Evolutionary conservation across 2,888 invertebrate genomes (phyloP), one percentile per base, ranked within the genome.

Genomic region (Hydriomena furcata): DNA sequence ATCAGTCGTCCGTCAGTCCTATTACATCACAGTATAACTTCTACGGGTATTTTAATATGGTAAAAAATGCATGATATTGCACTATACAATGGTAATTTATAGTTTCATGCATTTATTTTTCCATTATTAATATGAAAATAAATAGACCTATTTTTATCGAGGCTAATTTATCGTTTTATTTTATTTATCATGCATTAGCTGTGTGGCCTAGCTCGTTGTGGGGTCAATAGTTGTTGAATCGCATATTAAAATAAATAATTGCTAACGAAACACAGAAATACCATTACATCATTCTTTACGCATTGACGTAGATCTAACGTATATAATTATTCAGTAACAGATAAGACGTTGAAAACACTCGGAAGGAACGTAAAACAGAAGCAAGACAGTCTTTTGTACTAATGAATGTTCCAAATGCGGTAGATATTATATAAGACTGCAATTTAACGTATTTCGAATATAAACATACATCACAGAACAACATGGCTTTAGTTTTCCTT

Each of bases 381-480:
- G 12, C n/a, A 27, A 28, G 12, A 17, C 17, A 17, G 17, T 17
- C 17, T 17, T 17, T 17, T 4, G n/a, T n/a, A n/a, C n/a, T 38
- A 20, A 41, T 35, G 8, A 48, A 35, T 13, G 5, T 35, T 25
- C 25, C 10, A 23, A 28, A 13, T 32, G 17, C 28, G 8, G 27
- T 27, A 35, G 32, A 31, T 45, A 37, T 36, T 24, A 31, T 27
- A 34, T 34, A 30, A 41, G 23, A 48, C 13, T 13, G 7, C 32
- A 7, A 48, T 30, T 24, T 35, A 40, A 41, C 28, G 34, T 31
- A 35, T 31, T 13, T 28, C 23, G 17, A 36, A 45, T 37, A 44
- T 21, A 46, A 27, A 52, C 25, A 49, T 17, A 52, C 48, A 47
- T 37, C 38, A 46, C 35, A 27, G 25, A 43, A 51, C 44, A 21